Evolutionary conservation across 1,140 invertebrate species (phyloP), one percentile per base, ranked within the genome.

Genomic region (Anoplophora glabripennis): DNA sequence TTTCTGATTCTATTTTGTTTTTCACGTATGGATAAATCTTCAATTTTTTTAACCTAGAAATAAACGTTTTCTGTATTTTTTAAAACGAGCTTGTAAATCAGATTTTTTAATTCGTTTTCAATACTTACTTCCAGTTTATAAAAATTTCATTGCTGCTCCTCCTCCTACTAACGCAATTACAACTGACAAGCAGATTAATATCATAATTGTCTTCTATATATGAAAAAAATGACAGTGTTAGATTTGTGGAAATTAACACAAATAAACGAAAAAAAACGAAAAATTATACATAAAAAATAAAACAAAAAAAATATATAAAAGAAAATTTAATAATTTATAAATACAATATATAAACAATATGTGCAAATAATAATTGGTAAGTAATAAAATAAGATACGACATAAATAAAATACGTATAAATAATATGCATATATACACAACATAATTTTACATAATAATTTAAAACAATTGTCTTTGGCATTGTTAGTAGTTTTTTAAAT

Each of bases 121-220:
- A 53, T 63, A 63, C 61, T 63, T 55, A 63, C 61, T 61, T 45
- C 17, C 21, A 57, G 40, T 14, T 38, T 46, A 44, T 41, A 63
- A 63, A 54, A 57, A 63, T 56, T 59, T 56, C 11, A 54, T 57
- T 28, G 58, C 58, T 35, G 63, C 18, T 41, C 56, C 57, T 66
- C 82, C 74, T 64, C 79, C 81, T 69, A 90, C 82, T 78, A 89
- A 87, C 73, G 94, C 81, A 73, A 88, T 88, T 76, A 96, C 83
- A 77, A 97, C 86, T 69, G 91, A 84, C 79, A 97, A 83, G 83
- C 94, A 96, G 78, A 96, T 91, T 83, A 98, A 84, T 83, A 98
- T 97, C 90, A 96, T 96, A 76, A 97, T 97, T 86, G 97, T 96
- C 92, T 98, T 98, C 93, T 96, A 88, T 83, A 87, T 84, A 75